Evolutionary conservation across 2,113 vertebrate species (phyloP), one percentile per base, ranked within the genome.

Genomic region (Petroica traversi): DNA sequence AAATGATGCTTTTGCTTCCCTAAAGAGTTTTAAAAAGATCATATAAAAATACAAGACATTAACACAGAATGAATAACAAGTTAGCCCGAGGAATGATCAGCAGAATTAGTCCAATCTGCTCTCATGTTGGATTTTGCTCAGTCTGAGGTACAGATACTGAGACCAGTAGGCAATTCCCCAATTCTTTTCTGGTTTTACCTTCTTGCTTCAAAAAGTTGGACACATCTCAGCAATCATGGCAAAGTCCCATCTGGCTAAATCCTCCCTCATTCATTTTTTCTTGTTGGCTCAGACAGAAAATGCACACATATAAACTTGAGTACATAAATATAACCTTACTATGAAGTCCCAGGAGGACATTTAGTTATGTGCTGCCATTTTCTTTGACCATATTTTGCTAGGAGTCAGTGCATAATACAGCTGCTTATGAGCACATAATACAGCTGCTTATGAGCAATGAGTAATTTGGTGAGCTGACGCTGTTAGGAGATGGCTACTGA

Each of bases 311-410:
- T 58, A 78, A 91, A 62, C 33, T 46, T 52, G 41, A 89, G 38
- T 67, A 74, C 61, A 93, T 63, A 96, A 93, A 79, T 81, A 81
- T 20, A 84, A 73, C 74, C 41, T 92, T 73, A 75, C 84, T 69
- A 45, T 48, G 81, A 89, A 91, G 78, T 63, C 83, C 69, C 89
- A 87, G 71, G 46, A 87, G 72, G 55, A 43, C 64, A 90, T 91
- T 96, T 75, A 81, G 43, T 88, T 77, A 33, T 28, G 23, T 85
- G 38, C 36, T 91, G 52, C 57, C 41, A 31, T 67, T 93, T 83
- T 64, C n/a, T 94, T 93, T 75, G 73, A 73, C 88, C 34, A 3
- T 87, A 46, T 26, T 89, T 81, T 49, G 19, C 69, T 89, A 26
- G 25, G 41, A 93, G 33, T 48, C 52, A 46, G 78, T 80, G 48